Conservation (phyloP, 1,140 invertebrate genomes). For the Solenopsis invicta region DNA sequence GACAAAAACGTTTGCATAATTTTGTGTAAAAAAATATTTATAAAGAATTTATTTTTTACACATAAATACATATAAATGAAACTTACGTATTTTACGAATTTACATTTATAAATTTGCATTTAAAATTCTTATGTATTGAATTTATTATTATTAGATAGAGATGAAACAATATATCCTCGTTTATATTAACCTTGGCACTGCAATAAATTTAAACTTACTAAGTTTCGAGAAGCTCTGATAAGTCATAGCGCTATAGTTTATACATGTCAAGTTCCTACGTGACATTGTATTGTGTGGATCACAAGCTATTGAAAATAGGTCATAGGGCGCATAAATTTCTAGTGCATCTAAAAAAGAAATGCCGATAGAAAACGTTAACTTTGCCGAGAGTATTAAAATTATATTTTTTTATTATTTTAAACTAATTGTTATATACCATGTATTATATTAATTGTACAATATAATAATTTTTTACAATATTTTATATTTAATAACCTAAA, state of each 20-base stretch:
- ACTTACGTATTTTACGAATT: background rate
- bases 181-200: background rate
- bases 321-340: background rate
- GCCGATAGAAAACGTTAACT: background rate
- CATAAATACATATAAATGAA: background rate
- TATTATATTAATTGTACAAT: constrained; percentile 16
- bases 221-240: constrained; percentile 5
- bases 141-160: background rate
- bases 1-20: background rate
- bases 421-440: background rate
- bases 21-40: background rate
- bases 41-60: background rate
- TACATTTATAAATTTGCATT: background rate
- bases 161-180: background rate
- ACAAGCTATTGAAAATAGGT: background rate
- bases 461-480: background rate
- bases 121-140: background rate
- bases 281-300: background rate
- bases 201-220: constrained; percentile 16
- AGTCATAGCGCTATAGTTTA: background rate
- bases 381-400: background rate
- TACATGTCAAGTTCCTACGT: background rate
- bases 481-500: constrained; percentile 1
- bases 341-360: background rate
- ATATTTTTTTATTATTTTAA: background rate